A percentile compares a stretch with the other conserved stretches of the same genome.
These are phyloP conservation scores for Rutpela maculata DNA, from an alignment of 2,888 invertebrate genomes.

Conservation along the genomic window DNA sequence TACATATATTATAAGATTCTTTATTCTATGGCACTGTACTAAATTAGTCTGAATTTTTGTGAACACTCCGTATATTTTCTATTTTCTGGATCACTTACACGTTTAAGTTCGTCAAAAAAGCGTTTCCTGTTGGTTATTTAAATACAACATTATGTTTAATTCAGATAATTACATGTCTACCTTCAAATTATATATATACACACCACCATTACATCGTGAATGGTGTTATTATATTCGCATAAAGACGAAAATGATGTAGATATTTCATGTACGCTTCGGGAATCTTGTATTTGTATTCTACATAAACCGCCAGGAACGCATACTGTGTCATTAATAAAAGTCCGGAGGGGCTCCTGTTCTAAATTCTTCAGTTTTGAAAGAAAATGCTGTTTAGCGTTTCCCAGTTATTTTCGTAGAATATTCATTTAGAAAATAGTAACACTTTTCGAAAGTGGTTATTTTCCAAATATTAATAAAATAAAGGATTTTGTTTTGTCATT, in stretches of 20 bases:
- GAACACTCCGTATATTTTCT: no score
- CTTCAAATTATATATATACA: neutral
- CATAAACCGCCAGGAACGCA: neutral
- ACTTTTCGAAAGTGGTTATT: no score
- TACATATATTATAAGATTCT: no score
- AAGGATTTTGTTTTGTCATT: no score
- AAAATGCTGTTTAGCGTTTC: neutral
- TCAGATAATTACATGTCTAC: neutral
- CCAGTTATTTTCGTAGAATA: neutral
- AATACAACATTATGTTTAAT: neutral
- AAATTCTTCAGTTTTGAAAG: neutral
- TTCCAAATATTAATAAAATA: no score
- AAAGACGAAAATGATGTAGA: neutral
- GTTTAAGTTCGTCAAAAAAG: neutral
- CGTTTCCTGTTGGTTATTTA: neutral
- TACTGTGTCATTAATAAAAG: neutral
- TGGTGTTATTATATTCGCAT: neutral
- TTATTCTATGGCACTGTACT: no score
- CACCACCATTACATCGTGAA: neutral
- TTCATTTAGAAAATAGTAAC: neutral
- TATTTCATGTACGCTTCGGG: neutral
- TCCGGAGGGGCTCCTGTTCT: neutral
- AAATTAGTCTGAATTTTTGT: no score
- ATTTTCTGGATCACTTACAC: no score
- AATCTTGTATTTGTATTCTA: neutral